Percentiles rank a stretch among this genome's conserved stretches.
Conservation (phyloP, 2,797 vertebrate genomes). For the Schizopygopsis pylzovi region DNA sequence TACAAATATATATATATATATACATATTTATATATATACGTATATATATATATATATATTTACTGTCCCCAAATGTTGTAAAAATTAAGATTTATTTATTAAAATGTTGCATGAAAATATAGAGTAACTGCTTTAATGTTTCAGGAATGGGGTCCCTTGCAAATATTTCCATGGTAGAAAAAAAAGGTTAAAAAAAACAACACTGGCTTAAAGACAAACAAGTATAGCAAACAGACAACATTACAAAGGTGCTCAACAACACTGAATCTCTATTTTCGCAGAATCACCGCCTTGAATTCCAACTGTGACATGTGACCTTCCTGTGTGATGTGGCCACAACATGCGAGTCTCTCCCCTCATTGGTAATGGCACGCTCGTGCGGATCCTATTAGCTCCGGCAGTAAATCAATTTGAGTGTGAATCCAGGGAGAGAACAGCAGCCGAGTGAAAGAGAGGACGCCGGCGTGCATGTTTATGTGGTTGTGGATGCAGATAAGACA, state of each 20-base stretch:
- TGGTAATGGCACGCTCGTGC: slow-evolving; percentile 25
- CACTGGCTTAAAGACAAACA: neutral
- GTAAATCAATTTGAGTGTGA: slow-evolving; percentile 51
- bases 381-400: slow-evolving; percentile 40
- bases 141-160: too few species aligned
- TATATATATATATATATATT: too few species aligned
- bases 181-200: neutral
- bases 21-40: too few species aligned
- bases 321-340: slow-evolving; percentile 12
- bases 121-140: too few species aligned
- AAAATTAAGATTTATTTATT: too few species aligned
- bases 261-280: slow-evolving; percentile 16
- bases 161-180: too few species aligned
- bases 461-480: slow-evolving; percentile 30
- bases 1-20: too few species aligned
- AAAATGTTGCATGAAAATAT: too few species aligned
- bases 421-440: slow-evolving; percentile 30
- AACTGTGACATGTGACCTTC: slow-evolving; percentile 29
- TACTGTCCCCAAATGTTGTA: too few species aligned
- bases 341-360: slow-evolving; percentile 5
- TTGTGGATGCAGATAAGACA: slow-evolving; percentile 47
- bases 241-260: neutral
- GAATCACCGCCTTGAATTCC: neutral
- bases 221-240: neutral
- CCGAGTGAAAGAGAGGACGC: neutral